Percentiles rank a stretch among this genome's conserved stretches.
These are phyloP conservation scores for Pararge aegeria DNA, from an alignment of 1,140 invertebrate genomes.

Conservation along the genomic window DNA sequence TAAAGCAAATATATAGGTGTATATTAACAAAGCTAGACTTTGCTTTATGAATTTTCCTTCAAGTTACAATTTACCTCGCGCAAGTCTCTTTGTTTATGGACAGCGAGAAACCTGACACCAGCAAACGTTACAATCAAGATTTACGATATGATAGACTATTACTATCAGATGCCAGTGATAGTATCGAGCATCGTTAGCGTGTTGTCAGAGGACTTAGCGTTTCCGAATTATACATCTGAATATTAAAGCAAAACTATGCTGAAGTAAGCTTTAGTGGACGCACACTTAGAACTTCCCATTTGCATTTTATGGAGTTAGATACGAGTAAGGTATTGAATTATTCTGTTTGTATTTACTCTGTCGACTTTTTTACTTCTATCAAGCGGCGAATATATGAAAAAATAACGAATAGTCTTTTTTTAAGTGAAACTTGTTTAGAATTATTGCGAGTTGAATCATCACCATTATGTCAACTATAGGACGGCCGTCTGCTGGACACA, in stretches of 20 bases:
- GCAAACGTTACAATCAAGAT: not conserved
- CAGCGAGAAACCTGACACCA: not conserved
- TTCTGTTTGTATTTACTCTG: conserved; percentile 14
- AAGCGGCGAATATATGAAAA: too few species aligned
- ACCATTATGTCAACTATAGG: too few species aligned
- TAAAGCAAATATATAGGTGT: too few species aligned
- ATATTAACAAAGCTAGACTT: too few species aligned
- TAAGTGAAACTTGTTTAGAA: too few species aligned
- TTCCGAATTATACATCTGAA: not conserved
- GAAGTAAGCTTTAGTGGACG: conserved; percentile 5
- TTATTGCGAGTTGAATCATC: too few species aligned
- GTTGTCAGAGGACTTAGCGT: not conserved
- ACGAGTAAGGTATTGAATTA: conserved; percentile 12
- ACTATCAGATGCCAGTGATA: conserved; percentile 1
- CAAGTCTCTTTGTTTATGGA: not conserved
- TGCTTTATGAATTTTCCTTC: too few species aligned
- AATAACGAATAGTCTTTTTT: too few species aligned
- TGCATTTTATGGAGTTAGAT: conserved; percentile 22
- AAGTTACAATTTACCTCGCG: too few species aligned
- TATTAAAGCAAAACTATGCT: not conserved
- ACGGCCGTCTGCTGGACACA: too few species aligned
- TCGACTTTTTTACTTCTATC: too few species aligned
- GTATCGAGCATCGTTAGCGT: not conserved
- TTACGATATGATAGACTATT: not conserved
- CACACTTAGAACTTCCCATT: conserved; percentile 13